phyloP scores from a whole-genome alignment of 2,797 vertebrate genomes.

The Natrix natrix region DNA sequence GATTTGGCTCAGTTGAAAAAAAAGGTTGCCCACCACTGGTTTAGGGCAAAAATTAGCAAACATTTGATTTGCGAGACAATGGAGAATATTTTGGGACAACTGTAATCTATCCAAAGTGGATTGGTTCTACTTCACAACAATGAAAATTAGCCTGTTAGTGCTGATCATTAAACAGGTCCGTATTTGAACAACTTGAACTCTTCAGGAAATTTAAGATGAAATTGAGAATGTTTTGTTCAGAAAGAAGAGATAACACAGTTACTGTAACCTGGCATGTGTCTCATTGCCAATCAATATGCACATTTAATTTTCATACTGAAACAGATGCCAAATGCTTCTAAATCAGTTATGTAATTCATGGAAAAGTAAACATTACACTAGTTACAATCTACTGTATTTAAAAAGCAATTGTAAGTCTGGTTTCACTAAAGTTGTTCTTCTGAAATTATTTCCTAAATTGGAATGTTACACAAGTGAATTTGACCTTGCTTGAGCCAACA shows the following conservation, averaged over 20 bases:
- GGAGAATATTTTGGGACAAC: background rate
- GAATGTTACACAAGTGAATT: background rate
- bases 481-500: background rate
- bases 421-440: background rate
- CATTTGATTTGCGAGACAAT: background rate
- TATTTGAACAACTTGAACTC: background rate
- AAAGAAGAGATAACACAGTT: background rate
- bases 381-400: background rate
- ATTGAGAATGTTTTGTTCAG: background rate
- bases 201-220: background rate
- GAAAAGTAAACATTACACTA: background rate
- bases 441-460: background rate
- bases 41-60: background rate
- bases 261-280: slow-evolving; percentile 12
- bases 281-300: slow-evolving; percentile 26
- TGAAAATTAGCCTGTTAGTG: background rate
- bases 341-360: slow-evolving; percentile 10
- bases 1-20: too few relatives aligned
- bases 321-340: slow-evolving; percentile 19
- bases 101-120: background rate
- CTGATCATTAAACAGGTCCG: background rate
- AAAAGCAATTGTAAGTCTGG: background rate
- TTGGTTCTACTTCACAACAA: background rate
- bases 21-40: too few relatives aligned
- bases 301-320: slow-evolving; percentile 50